Conservation (phyloP, 2,113 vertebrate genomes). For the Hypanus sabinus region DNA sequence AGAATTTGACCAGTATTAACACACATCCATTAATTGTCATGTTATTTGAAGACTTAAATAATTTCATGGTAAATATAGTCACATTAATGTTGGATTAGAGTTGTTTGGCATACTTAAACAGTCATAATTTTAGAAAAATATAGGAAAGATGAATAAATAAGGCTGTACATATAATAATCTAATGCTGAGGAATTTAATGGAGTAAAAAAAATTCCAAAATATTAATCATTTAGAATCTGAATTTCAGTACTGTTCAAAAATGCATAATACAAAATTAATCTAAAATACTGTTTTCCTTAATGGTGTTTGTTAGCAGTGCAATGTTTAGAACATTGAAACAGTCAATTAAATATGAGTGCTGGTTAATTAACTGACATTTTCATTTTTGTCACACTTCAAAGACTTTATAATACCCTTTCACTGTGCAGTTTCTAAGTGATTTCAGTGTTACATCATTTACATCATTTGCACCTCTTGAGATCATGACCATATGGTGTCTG, state of each 20-base stretch:
- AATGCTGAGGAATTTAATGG: constrained; percentile 21
- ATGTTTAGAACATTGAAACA: constrained; percentile 19
- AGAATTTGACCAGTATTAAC: too few relatives aligned
- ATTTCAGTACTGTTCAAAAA: constrained; percentile 1
- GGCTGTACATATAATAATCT: constrained; percentile 15
- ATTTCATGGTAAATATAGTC: too few relatives aligned
- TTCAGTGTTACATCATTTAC: constrained; percentile 33
- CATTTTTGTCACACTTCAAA: constrained; percentile 34
- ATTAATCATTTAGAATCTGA: constrained; percentile 23
- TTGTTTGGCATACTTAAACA: too few relatives aligned
- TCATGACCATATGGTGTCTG: constrained; percentile 32
- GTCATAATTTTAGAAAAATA: not conserved
- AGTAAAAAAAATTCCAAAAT: not conserved
- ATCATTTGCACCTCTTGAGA: constrained; percentile 36
- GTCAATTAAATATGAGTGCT: constrained; percentile 23
- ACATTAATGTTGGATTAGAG: too few relatives aligned
- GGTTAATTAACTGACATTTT: constrained; percentile 38
- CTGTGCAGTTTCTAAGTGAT: constrained; percentile 21
- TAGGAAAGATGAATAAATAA: not conserved
- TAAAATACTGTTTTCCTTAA: constrained; percentile 29
- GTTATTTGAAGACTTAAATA: too few relatives aligned
- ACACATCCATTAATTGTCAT: too few relatives aligned
- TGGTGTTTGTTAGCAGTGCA: constrained; percentile 20
- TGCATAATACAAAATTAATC: constrained; percentile 14
- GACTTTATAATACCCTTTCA: constrained; percentile 29